A percentile compares a stretch with the other conserved stretches of the same genome.
phyloP scores from a whole-genome alignment of 2,888 invertebrate species.

The Argyresthia goedartella region DNA sequence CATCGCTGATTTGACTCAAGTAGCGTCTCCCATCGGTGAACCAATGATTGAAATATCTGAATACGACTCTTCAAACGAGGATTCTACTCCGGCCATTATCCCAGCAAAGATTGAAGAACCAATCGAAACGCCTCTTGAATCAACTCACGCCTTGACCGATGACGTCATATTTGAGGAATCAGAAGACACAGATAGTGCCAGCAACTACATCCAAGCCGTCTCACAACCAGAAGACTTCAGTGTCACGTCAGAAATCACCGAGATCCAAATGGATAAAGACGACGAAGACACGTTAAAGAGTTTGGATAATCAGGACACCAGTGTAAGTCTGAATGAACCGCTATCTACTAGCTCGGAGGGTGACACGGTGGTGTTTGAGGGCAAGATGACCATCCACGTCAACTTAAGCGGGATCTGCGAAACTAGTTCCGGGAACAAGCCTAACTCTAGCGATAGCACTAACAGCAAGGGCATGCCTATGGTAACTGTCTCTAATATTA shows the following conservation, averaged over 20 bases:
- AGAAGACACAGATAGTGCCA: slow-evolving; percentile 52
- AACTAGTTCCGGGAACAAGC: slow-evolving; percentile 51
- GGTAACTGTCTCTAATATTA: slow-evolving; percentile 71
- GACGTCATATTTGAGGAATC: slow-evolving; percentile 60
- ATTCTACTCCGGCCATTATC: slow-evolving; percentile 21
- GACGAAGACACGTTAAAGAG: slow-evolving; percentile 66
- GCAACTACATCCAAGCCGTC: slow-evolving; percentile 54
- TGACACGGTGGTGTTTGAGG: slow-evolving; percentile 66
- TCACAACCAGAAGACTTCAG: slow-evolving; percentile 58
- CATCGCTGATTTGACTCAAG: slow-evolving; percentile 71
- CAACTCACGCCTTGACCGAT: slow-evolving; percentile 32
- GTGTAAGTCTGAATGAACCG: slow-evolving; percentile 68
- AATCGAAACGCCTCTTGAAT: slow-evolving; percentile 25
- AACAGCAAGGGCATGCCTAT: slow-evolving; percentile 64
- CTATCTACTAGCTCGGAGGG: slow-evolving; percentile 57
- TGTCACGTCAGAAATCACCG: slow-evolving; percentile 54
- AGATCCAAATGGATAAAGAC: slow-evolving; percentile 64
- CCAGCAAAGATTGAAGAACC: slow-evolving; percentile 38
- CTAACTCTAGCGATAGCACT: slow-evolving; percentile 43
- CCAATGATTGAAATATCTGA: slow-evolving; percentile 53
- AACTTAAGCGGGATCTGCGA: slow-evolving; percentile 66
- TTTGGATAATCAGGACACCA: slow-evolving; percentile 66
- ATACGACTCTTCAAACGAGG: slow-evolving; percentile 61
- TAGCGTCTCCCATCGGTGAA: slow-evolving; percentile 58
- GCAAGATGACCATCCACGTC: slow-evolving; percentile 67